Percentiles rank a stretch among this genome's conserved stretches.
Conservation (phyloP, 2,797 vertebrate genomes). For the Enteromius argenteus region DNA sequence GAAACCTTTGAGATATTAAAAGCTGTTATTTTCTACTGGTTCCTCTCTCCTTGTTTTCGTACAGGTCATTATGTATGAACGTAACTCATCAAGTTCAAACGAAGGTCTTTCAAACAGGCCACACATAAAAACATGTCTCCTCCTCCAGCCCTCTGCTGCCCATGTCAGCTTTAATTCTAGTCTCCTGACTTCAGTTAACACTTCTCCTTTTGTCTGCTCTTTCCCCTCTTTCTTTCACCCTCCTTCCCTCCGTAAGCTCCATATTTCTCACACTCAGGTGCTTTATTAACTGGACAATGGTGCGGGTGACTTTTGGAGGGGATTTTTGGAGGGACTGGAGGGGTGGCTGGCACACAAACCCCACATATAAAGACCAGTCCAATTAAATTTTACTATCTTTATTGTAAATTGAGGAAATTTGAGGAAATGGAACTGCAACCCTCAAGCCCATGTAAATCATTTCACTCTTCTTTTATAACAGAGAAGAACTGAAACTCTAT, state of each 20-base stretch:
- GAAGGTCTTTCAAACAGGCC: conserved; percentile 15
- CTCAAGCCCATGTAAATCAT: background rate
- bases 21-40: background rate
- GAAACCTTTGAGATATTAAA: background rate
- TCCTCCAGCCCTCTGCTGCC: conserved; percentile 13
- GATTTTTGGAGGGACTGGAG: background rate
- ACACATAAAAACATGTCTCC: conserved; percentile 36
- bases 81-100: conserved; percentile 11
- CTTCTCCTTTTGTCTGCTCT: conserved; percentile 30
- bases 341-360: conserved; percentile 22
- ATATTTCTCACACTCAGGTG: conserved; percentile 46
- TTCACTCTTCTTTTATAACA: background rate
- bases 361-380: conserved; percentile 36
- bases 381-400: conserved; percentile 13
- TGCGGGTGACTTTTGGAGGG: conserved; percentile 12
- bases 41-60: background rate
- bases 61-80: background rate
- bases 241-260: background rate
- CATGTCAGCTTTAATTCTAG: conserved; percentile 38
- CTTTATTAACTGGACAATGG: conserved; percentile 45
- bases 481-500: background rate
- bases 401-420: background rate
- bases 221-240: conserved; percentile 6
- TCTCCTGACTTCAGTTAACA: conserved; percentile 54
- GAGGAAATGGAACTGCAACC: too few species aligned